These are phyloP conservation scores for Drosophila virilis DNA, from an alignment of 1,140 invertebrate species.

Conservation along the genomic window DNA sequence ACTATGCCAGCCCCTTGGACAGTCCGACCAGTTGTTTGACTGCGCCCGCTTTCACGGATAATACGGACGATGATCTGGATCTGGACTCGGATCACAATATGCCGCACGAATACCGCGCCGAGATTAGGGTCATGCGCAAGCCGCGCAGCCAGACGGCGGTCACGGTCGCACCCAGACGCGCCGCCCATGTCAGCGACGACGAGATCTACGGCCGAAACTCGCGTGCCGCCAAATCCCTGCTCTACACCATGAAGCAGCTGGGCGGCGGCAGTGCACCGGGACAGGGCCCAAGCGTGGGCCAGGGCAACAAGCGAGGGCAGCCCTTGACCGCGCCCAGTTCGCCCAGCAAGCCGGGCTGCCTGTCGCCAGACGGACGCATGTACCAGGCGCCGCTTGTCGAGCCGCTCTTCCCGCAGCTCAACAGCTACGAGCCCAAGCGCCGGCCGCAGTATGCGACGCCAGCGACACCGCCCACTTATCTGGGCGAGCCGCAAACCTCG, in stretches of 20 bases:
- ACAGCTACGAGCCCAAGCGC: constrained; percentile 67
- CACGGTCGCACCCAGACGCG: constrained; percentile 59
- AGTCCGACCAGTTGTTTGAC: constrained; percentile 73
- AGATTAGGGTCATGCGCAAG: constrained; percentile 88
- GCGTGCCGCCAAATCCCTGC: constrained; percentile 67
- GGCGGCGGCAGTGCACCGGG: constrained; percentile 37
- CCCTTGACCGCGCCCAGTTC: constrained; percentile 52
- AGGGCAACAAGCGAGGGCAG: constrained; percentile 1
- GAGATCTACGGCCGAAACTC: constrained; percentile 79
- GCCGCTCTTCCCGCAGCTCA: constrained; percentile 76
- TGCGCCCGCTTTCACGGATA: constrained; percentile 64
- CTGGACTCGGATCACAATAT: constrained; percentile 78
- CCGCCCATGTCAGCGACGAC: constrained; percentile 73
- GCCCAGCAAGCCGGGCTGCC: constrained; percentile 56
- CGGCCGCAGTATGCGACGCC: constrained; percentile 38
- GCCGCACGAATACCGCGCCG: constrained; percentile 85
- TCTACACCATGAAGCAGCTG: constrained; percentile 75
- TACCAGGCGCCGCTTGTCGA: constrained; percentile 80
- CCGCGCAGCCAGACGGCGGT: constrained; percentile 87
- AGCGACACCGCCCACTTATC: constrained; percentile 17
- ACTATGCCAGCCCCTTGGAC: constrained; percentile 63
- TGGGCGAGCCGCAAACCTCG: constrained; percentile 60
- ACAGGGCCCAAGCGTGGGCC: background rate
- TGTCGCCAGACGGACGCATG: constrained; percentile 74
- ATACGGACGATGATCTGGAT: constrained; percentile 80